Conservation (phyloP, 2,888 invertebrate species). For the Anoplius nigerrimus region DNA sequence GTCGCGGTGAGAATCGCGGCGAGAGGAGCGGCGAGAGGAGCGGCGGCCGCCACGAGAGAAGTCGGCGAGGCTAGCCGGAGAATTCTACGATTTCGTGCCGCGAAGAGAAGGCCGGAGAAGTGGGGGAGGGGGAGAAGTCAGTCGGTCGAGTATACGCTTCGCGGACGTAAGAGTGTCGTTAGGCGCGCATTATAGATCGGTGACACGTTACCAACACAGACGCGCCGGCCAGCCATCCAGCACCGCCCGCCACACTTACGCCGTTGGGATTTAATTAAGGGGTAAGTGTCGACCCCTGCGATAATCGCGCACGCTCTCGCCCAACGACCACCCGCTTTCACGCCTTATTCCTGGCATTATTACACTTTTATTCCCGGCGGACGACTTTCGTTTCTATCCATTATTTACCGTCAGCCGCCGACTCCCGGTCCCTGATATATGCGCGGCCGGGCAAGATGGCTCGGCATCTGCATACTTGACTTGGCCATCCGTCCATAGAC, state of each 20-base stretch:
- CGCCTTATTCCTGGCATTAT: background rate
- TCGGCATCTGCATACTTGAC: no score
- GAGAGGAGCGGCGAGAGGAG: slow-evolving; percentile 14
- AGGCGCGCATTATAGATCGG: no score
- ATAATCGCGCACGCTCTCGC: slow-evolving; percentile 13
- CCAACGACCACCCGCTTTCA: background rate
- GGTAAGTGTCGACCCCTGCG: slow-evolving; percentile 32
- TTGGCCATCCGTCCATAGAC: no score
- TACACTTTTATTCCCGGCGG: background rate
- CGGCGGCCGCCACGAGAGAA: slow-evolving; percentile 28
- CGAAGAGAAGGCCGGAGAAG: background rate
- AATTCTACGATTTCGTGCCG: background rate
- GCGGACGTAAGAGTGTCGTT: no score
- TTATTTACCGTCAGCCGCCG: background rate
- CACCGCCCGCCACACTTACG: slow-evolving; percentile 4
- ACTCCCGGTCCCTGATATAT: no score
- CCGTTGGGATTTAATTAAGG: slow-evolving; percentile 46
- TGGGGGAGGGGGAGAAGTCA: background rate
- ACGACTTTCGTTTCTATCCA: background rate
- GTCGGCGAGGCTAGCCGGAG: slow-evolving; percentile 5
- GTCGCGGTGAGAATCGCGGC: slow-evolving; percentile 16
- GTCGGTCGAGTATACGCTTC: no score
- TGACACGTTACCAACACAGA: background rate
- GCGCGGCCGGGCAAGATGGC: no score
- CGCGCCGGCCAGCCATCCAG: background rate